phyloP scores from a whole-genome alignment of 2,888 invertebrate species.

The Tipula vernalis region DNA sequence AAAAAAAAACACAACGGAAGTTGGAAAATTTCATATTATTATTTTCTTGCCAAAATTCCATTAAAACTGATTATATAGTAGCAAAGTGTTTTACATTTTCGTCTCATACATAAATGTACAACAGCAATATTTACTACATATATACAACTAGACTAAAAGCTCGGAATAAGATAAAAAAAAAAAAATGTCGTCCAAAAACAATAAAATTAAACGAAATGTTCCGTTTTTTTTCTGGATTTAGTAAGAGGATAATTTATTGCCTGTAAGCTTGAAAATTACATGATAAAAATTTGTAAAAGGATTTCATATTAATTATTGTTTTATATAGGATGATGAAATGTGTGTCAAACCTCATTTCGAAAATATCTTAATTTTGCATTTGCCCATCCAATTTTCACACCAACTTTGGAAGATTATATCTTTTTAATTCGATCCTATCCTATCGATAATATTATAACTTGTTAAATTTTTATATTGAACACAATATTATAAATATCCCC shows the following conservation, averaged over 20 bases:
- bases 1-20: neutral
- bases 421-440: too few species aligned
- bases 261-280: neutral
- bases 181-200: neutral
- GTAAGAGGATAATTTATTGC: neutral
- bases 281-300: neutral
- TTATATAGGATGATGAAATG: too few species aligned
- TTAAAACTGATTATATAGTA: neutral
- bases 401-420: too few species aligned
- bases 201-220: neutral
- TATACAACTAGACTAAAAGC: neutral
- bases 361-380: too few species aligned
- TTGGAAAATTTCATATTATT: neutral
- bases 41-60: neutral
- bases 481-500: too few species aligned
- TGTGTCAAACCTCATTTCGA: too few species aligned
- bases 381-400: too few species aligned
- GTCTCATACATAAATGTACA: neutral
- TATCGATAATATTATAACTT: too few species aligned
- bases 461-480: too few species aligned
- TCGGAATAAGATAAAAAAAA: neutral
- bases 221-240: neutral
- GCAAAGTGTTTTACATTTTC: neutral
- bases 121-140: too few species aligned
- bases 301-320: too few species aligned